These are phyloP conservation scores for Norana najaformis DNA, from an alignment of 2,888 invertebrate genomes.

Conservation along the genomic window DNA sequence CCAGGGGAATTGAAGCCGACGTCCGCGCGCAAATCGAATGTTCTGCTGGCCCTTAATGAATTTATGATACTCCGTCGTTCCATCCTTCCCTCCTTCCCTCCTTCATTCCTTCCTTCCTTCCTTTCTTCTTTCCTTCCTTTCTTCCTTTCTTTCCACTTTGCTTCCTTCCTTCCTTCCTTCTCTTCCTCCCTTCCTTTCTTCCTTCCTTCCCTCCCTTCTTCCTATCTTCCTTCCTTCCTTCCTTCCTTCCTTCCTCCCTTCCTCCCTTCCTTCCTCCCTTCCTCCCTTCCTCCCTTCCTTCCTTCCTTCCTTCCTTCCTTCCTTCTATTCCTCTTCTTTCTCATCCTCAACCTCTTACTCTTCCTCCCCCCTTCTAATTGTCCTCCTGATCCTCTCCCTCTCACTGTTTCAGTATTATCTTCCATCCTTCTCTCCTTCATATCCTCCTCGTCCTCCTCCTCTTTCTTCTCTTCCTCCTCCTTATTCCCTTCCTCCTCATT, in stretches of 20 bases:
- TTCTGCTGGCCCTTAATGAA: background rate
- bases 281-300: background rate
- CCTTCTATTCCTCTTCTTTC: too few relatives aligned
- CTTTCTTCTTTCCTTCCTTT: background rate
- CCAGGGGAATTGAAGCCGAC: background rate
- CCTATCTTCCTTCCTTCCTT: background rate
- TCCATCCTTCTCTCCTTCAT: too few relatives aligned
- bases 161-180: background rate
- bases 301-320: background rate
- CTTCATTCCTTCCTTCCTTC: background rate
- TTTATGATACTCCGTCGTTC: too few relatives aligned
- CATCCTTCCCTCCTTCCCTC: background rate
- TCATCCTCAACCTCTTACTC: too few relatives aligned
- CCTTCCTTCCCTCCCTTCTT: background rate
- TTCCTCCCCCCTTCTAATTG: too few relatives aligned
- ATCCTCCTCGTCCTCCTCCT: too few relatives aligned
- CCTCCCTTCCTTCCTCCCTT: background rate
- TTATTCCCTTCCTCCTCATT: background rate
- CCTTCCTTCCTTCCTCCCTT: background rate
- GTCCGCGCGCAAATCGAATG: background rate
- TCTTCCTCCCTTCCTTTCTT: background rate
- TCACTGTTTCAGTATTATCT: too few relatives aligned
- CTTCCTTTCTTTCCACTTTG: too few relatives aligned
- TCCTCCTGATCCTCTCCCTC: too few relatives aligned
- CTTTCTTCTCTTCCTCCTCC: background rate